phyloP scores from a whole-genome alignment of 37 sponge, comb jelly and placozoan genomes.

The Agelas oroides region DNA sequence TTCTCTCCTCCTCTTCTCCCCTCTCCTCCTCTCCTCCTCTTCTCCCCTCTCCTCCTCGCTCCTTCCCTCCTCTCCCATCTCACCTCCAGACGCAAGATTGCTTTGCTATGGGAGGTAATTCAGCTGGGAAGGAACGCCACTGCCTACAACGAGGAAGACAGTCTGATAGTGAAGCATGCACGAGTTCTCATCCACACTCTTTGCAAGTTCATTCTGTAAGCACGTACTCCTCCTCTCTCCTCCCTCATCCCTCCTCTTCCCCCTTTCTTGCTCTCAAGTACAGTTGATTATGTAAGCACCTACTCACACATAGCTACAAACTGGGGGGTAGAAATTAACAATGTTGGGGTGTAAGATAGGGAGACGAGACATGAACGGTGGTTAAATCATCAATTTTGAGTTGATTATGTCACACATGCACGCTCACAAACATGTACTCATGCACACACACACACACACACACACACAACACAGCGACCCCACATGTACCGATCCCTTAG shows the following conservation, averaged over 20 bases:
- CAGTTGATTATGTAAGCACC: not conserved
- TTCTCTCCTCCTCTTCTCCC: too few species aligned
- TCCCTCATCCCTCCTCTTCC: too few species aligned
- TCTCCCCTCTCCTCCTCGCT: too few species aligned
- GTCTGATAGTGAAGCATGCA: conserved; percentile 71
- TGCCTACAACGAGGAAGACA: conserved; percentile 77
- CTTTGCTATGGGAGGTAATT: conserved; percentile 80
- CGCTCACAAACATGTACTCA: conserved; percentile 14
- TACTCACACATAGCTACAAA: conserved; percentile 13
- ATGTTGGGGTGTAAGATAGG: too few species aligned
- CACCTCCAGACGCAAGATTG: conserved; percentile 57
- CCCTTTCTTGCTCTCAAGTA: too few species aligned
- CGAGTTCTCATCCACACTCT: conserved; percentile 54
- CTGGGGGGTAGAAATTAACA: too few species aligned
- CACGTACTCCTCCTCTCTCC: not conserved
- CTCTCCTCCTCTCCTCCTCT: too few species aligned
- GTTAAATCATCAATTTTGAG: too few species aligned
- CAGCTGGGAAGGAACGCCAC: conserved; percentile 64
- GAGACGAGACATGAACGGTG: too few species aligned
- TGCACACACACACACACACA: conserved; percentile 27
- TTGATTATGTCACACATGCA: conserved; percentile 14
- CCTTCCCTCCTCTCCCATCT: not conserved
- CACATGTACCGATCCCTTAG: conserved; percentile 17
- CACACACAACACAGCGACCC: conserved; percentile 38
- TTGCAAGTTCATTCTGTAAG: conserved; percentile 70